Evolutionary conservation across 2,113 vertebrate genomes (phyloP).

Genomic region (Cryptoleucopteryx plumbea): DNA sequence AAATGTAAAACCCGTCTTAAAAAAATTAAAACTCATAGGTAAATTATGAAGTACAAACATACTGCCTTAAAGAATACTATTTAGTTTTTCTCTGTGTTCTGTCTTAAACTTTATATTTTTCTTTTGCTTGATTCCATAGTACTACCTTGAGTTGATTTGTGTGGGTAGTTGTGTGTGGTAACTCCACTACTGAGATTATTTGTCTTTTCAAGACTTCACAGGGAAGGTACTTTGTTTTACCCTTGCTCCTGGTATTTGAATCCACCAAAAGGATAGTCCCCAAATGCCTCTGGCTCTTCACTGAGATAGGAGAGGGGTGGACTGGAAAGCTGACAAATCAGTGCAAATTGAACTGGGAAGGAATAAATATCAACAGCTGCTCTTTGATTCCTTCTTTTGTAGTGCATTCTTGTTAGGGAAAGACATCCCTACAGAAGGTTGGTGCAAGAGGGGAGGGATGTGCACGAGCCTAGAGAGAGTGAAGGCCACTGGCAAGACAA

Average conservation of each 20-base stretch:
- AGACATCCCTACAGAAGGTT: neutral
- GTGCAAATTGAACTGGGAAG: neutral
- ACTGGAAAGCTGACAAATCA: neutral
- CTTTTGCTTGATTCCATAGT: neutral
- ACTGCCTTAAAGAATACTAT: neutral
- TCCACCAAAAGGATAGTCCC: neutral
- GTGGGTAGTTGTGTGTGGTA: neutral
- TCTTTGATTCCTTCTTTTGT: neutral
- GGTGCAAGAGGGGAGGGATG: neutral
- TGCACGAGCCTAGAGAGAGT: neutral
- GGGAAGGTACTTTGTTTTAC: neutral
- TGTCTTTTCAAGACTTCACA: neutral
- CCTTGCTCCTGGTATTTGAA: neutral
- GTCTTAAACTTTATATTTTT: neutral
- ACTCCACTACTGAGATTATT: neutral
- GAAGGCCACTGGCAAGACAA: neutral
- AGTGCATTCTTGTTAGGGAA: neutral
- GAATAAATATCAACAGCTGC: neutral
- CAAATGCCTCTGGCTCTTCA: neutral
- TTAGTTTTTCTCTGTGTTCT: neutral
- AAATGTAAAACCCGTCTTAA: neutral
- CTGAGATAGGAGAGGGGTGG: neutral
- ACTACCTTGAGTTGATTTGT: neutral
- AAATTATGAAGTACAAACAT: neutral
- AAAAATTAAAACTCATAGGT: neutral